Conservation (phyloP, 2,888 invertebrate genomes). For the Heliothis peltigera region DNA sequence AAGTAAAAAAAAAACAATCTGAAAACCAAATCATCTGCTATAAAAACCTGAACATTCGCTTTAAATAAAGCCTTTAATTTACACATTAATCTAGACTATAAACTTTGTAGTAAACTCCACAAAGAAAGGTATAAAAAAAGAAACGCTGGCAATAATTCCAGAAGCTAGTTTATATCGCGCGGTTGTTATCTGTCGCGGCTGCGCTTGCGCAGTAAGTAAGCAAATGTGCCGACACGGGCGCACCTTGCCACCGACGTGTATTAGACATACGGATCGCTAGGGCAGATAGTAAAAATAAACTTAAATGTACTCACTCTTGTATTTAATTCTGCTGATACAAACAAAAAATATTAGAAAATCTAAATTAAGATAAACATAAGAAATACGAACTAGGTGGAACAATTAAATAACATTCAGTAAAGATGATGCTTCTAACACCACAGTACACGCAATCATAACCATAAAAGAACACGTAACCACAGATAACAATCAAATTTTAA, state of each 20-base stretch:
- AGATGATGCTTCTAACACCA: no score
- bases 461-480: neutral
- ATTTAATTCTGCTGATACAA: neutral
- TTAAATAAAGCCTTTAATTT: conserved; percentile 1
- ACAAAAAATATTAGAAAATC: neutral
- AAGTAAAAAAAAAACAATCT: neutral
- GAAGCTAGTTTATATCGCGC: conserved; percentile 40
- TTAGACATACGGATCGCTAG: conserved; percentile 25
- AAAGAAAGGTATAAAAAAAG: conserved; percentile 14
- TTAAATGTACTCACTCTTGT: neutral
- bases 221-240: conserved; percentile 50
- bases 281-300: neutral
- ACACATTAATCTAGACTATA: conserved; percentile 11
- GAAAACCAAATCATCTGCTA: neutral
- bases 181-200: conserved; percentile 44
- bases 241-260: conserved; percentile 42
- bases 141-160: conserved; percentile 39
- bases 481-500: neutral
- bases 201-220: conserved; percentile 51
- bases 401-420: no score
- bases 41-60: neutral
- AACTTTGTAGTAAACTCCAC: neutral
- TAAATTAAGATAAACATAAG: neutral
- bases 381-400: neutral
- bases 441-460: neutral